phyloP scores from a whole-genome alignment of 2,113 vertebrate species.

The Coregonus clupeaformis region DNA sequence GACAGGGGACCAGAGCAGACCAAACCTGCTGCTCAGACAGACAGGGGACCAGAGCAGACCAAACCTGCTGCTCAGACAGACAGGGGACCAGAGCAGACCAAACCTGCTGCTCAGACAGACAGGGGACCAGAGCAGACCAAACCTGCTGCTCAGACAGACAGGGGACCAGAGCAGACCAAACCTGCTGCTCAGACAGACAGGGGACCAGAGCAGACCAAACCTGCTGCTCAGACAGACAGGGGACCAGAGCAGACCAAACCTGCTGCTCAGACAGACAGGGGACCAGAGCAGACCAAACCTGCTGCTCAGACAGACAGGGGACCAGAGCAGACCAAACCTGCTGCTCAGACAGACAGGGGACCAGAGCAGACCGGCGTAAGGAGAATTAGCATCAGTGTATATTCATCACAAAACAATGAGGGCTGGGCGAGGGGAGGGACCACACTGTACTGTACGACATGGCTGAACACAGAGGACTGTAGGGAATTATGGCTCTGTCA shows the following conservation, averaged over 20 bases:
- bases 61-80: no score
- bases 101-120: no score
- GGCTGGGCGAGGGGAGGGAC: conserved; percentile 57
- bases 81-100: no score
- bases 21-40: no score
- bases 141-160: no score
- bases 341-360: conserved; percentile 49
- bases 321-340: conserved; percentile 43
- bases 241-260: conserved; percentile 39
- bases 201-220: conserved; percentile 35
- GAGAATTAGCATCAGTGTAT: conserved; percentile 68
- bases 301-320: conserved; percentile 50
- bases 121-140: no score
- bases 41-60: no score
- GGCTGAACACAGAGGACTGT: background rate
- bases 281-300: conserved; percentile 42
- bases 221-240: conserved; percentile 53
- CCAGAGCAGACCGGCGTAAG: conserved; percentile 3
- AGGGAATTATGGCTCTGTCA: background rate
- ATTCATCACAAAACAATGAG: conserved; percentile 61
- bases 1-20: conserved; percentile 30
- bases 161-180: no score
- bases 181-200: conserved; percentile 2
- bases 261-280: conserved; percentile 51
- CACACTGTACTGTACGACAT: conserved; percentile 57